Conservation (phyloP, 2,113 vertebrate species). For the Hippocampus mohnikei region DNA sequence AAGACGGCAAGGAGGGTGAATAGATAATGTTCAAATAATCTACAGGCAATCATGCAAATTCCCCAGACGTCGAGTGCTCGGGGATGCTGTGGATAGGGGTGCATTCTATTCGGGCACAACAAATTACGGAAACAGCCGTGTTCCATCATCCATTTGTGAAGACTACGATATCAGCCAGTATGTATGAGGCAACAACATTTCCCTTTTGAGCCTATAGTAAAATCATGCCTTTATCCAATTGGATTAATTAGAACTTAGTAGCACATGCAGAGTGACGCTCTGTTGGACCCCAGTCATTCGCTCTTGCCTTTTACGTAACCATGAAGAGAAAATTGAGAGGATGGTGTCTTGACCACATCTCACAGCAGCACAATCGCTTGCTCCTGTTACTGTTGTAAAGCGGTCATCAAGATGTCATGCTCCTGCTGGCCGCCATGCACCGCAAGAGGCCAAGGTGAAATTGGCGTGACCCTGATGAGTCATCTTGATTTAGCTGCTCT, state of each 20-base stretch:
- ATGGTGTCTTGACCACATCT: conserved; percentile 41
- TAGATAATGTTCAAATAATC: conserved; percentile 70
- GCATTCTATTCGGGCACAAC: conserved; percentile 49
- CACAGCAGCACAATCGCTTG: conserved; percentile 34
- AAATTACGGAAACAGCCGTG: conserved; percentile 57
- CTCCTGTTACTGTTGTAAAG: conserved; percentile 37
- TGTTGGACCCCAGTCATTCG: conserved; percentile 30
- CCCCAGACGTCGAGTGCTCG: conserved; percentile 41
- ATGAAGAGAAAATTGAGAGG: conserved; percentile 9
- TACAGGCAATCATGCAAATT: conserved; percentile 75
- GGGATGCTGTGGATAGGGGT: conserved; percentile 45
- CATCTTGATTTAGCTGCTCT: conserved; percentile 58
- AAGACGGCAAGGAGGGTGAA: conserved; percentile 28
- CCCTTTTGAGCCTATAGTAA: conserved; percentile 16
- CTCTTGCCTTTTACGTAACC: conserved; percentile 19
- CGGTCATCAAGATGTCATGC: conserved; percentile 53
- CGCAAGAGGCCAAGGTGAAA: conserved; percentile 47
- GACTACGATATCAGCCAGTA: conserved; percentile 23
- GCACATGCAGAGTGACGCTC: conserved; percentile 12
- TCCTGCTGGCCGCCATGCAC: conserved; percentile 63
- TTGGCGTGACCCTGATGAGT: conserved; percentile 66
- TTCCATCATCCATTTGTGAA: conserved; percentile 32
- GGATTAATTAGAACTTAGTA: conserved; percentile 32
- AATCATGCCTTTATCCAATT: conserved; percentile 33
- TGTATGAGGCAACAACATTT: conserved; percentile 29